Base-by-base conservation (phyloP, 2,888 invertebrate species). In the Podotricha telesiphe region DNA sequence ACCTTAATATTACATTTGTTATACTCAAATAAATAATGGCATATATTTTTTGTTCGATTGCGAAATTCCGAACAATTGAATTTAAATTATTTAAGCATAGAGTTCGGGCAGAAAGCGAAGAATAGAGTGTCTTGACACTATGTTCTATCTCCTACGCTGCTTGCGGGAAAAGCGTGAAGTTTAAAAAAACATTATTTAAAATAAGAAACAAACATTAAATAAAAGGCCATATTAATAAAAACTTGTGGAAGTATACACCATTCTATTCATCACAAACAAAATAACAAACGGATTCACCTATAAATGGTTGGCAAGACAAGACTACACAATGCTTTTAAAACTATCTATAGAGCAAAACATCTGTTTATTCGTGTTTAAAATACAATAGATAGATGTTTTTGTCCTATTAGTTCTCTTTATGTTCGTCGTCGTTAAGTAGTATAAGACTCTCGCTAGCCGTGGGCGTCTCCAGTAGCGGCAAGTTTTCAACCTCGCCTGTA, bases 401-500 rank as follows among this genome's bases (percentile, higher is more conserved):
- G 50, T 55, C 42, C 66, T 67, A 61, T 67, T 53, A 53, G 20
- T 67, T 75, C 50, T 86, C 83, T 75, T 83, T 85, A 22, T 78
- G 77, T 10, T 88, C 87, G 42, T 82, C 77, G 55, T 86, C 78
- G 55, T 86, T 78, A 20, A 92, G 86, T 17, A 91, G 78, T 63
- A 92, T 91, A 64, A 86, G 80, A 76, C 91, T 92, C 76, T 87
- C 91, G 65, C 92, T 91, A 6, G 75, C 82, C 10, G 88, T 82
- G 0, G 89, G 86, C 1, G 89, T 84, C 28, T 91, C 91, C 17
- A 91, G 82, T 17, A 92, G 76, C 3, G 89, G 86, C 68, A 93
- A 80, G 68, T 91, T 93, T 74, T 93, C 93, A 51, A 89, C 89
- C 73, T 93, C 93, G 75, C 92, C 92, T 93, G 85, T 20, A 85